Base-by-base conservation (phyloP, 1,140 invertebrate genomes). In the Drosophila sproati region DNA sequence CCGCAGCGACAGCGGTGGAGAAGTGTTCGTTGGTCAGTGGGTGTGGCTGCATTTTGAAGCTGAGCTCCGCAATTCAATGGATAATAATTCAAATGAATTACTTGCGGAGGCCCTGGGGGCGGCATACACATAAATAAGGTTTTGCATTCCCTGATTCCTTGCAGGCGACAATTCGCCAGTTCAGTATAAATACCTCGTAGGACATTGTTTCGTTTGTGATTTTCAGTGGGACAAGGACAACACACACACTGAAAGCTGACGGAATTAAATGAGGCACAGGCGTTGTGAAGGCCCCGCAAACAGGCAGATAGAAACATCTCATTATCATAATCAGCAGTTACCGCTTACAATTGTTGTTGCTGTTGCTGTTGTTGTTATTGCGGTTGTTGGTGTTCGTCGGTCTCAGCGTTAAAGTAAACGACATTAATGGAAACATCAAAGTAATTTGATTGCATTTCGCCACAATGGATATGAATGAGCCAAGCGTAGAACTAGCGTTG, bases 381-480 rank as follows among this genome's bases (percentile, higher is more conserved):
- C 43, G 64, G 20, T 51, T 64, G 28, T 63, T 66, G 50, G 57
- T 64, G 48, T 35, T 39, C 10, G 8, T 6, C 57, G 43, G 64
- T 61, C 62, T 80, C 80, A 66, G 77, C 80, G 83, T 88, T 88
- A 83, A 85, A 85, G 74, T 78, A 88, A 88, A 89, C 78, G 85
- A 89, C 85, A 89, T 88, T 88, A 88, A 89, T 89, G 85, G 85
- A 88, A 89, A 89, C 85, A 88, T 88, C 85, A 88, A 88, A 89
- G 85, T 88, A 88, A 88, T 88, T 88, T 88, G 85, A 88, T 88
- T 88, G 85, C 85, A 89, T 88, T 88, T 88, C 75, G 73, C 68
- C 77, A 76, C 83, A 87, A 87, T 87, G 83, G 83, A 87, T 88
- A 80, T 77, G 79, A 87, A 87, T 80, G 80, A 82, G 78, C 54